A percentile compares a stretch with the other conserved stretches of the same genome.
These are phyloP conservation scores for Melospiza melodia DNA, from an alignment of 2,113 vertebrate species.

Conservation along the genomic window DNA sequence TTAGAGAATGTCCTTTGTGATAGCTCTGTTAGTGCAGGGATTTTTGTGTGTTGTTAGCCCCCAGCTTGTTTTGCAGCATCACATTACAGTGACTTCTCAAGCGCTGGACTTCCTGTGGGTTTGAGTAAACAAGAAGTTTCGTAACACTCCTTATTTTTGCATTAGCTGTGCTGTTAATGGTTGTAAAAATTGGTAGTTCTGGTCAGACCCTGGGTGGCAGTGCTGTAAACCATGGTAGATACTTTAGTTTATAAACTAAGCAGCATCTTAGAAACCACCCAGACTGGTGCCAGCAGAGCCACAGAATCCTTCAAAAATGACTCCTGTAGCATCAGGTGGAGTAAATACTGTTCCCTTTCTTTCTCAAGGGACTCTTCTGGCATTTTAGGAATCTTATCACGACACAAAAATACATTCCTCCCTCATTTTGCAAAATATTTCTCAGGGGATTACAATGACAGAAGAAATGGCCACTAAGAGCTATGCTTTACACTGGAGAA, in stretches of 20 bases:
- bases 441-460: neutral
- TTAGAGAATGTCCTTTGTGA: neutral
- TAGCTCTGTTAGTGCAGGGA: neutral
- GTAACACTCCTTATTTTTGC: conserved; percentile 16
- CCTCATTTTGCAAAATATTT: neutral
- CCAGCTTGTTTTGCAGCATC: neutral
- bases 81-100: neutral
- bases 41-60: neutral
- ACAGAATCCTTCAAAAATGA: neutral
- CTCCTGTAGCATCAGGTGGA: neutral
- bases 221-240: neutral
- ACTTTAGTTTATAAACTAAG: neutral
- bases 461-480: neutral
- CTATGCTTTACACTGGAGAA: neutral
- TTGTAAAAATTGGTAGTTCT: neutral
- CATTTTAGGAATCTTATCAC: neutral
- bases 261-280: neutral
- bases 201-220: neutral
- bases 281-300: neutral
- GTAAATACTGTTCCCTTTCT: neutral
- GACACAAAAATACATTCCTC: neutral
- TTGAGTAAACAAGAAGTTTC: conserved; percentile 17
- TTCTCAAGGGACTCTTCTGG: neutral
- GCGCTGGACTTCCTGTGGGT: conserved; percentile 1
- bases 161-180: neutral